These are phyloP conservation scores for Neria commutata DNA, from an alignment of 2,888 invertebrate species.

Conservation along the genomic window DNA sequence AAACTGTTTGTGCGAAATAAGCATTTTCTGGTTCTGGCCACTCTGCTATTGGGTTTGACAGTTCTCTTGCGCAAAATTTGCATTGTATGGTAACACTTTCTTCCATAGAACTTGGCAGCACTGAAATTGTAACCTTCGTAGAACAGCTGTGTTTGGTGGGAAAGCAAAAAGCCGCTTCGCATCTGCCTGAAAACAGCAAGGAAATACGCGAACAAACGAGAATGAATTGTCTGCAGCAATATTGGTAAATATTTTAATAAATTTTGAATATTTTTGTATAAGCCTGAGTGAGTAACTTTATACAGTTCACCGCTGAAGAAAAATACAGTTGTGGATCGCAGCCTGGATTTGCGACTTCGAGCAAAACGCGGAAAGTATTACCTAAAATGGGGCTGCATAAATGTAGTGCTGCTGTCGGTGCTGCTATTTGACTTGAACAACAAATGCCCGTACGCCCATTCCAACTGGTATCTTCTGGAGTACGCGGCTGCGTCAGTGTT, in stretches of 20 bases:
- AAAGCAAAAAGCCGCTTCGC: no score
- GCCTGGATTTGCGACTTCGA: constrained; percentile 48
- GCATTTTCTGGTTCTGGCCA: background rate
- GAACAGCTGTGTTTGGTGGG: no score
- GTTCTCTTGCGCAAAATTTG: no score
- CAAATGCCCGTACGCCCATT: constrained; percentile 44
- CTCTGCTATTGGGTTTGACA: no score
- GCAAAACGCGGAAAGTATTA: constrained; percentile 46
- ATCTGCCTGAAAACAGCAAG: background rate
- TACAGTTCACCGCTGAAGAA: constrained; percentile 45
- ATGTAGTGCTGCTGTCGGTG: constrained; percentile 46
- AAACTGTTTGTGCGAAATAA: background rate
- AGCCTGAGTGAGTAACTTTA: background rate
- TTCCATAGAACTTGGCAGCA: no score
- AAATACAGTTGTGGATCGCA: constrained; percentile 42
- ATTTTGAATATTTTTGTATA: background rate
- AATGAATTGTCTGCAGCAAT: constrained; percentile 28
- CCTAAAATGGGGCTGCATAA: constrained; percentile 56
- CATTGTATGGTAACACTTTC: no score
- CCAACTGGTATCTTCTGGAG: constrained; percentile 61
- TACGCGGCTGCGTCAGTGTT: constrained; percentile 61
- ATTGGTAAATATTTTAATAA: constrained; percentile 10
- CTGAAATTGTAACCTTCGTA: no score
- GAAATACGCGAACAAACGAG: background rate
- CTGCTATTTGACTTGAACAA: constrained; percentile 51